Evolutionary conservation across 2,797 vertebrate genomes (phyloP).

Genomic region (Petrocephalus sullivani): DNA sequence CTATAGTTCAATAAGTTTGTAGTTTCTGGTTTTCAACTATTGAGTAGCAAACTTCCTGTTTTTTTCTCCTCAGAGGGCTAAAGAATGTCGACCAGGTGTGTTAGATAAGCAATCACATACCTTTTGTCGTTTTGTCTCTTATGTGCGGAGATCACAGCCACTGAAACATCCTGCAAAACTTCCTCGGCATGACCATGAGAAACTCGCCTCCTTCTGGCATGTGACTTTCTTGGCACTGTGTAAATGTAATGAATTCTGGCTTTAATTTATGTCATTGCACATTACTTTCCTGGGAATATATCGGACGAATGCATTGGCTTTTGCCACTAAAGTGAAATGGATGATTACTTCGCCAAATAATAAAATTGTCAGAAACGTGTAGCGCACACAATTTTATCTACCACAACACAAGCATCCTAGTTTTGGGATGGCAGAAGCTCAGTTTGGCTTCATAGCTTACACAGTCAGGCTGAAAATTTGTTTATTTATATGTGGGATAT

Average conservation of each 20-base stretch:
- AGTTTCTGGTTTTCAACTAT: background rate
- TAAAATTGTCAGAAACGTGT: background rate
- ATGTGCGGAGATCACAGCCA: background rate
- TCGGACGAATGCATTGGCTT: background rate
- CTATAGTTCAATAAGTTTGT: background rate
- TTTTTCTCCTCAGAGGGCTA: background rate
- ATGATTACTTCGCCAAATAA: background rate
- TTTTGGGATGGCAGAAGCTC: background rate
- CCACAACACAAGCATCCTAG: background rate
- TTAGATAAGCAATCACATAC: background rate
- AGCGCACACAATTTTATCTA: background rate
- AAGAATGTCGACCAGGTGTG: background rate
- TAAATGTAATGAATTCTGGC: background rate
- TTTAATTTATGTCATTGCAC: background rate
- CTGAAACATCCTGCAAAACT: background rate
- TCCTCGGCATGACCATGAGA: background rate
- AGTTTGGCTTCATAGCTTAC: background rate
- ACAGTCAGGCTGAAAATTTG: background rate
- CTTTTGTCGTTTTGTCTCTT: background rate
- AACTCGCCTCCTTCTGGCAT: background rate
- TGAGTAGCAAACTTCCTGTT: background rate
- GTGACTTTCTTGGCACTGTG: background rate
- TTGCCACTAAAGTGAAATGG: background rate
- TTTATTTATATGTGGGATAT: background rate
- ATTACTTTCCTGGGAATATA: background rate